Conservation (phyloP, 2,888 invertebrate genomes). For the Chalcis sispes region DNA sequence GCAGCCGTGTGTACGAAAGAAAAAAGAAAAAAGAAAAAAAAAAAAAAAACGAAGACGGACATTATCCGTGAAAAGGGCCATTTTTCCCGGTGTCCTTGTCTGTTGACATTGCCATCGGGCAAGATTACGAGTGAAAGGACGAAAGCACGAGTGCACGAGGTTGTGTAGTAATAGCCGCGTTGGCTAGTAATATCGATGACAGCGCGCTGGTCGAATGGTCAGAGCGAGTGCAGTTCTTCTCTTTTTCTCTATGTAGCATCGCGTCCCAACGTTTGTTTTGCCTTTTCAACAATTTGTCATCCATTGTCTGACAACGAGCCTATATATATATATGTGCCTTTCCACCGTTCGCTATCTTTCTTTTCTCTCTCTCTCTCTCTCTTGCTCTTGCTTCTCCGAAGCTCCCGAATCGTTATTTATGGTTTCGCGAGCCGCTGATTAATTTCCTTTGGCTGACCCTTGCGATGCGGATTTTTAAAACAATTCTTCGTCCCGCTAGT, state of each 20-base stretch:
- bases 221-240: constrained; percentile 61
- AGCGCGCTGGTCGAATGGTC: constrained; percentile 55
- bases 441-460: constrained; percentile 63
- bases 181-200: constrained; percentile 67
- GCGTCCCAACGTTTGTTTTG: constrained; percentile 66
- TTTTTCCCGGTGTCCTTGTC: constrained; percentile 35
- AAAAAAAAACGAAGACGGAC: constrained; percentile 24
- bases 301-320: constrained; percentile 68
- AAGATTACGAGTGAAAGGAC: constrained; percentile 28
- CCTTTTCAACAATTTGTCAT: constrained; percentile 71
- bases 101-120: constrained; percentile 47
- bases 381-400: constrained; percentile 18
- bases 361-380: constrained; percentile 10
- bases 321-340: neutral
- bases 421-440: constrained; percentile 68
- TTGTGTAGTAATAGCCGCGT: too few species aligned
- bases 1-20: neutral
- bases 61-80: constrained; percentile 42
- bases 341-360: neutral
- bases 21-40: too few species aligned
- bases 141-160: too few species aligned
- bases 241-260: constrained; percentile 1
- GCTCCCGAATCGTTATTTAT: constrained; percentile 70
- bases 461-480: constrained; percentile 44
- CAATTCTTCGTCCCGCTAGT: constrained; percentile 20